phyloP scores from a whole-genome alignment of 2,888 invertebrate genomes.

The Aradus depressus region DNA sequence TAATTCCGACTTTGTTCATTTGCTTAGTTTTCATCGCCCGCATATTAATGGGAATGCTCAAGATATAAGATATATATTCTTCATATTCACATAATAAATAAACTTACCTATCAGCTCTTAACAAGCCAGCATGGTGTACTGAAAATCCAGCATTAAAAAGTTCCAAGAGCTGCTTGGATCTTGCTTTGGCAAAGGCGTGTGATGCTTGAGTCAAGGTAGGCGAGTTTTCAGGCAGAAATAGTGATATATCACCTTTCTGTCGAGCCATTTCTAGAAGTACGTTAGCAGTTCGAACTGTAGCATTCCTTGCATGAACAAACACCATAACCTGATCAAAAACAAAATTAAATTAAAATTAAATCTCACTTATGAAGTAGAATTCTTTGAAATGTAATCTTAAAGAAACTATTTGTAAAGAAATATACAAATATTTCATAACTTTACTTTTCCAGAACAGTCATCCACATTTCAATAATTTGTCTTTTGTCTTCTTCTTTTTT shows the following conservation, averaged over 20 bases:
- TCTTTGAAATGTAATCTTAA: slow-evolving; percentile 1
- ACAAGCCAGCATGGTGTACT: slow-evolving; percentile 94
- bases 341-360: too few species aligned
- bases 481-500: too few species aligned
- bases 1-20: too few species aligned
- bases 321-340: slow-evolving; percentile 61
- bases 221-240: slow-evolving; percentile 56
- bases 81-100: neutral
- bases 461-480: too few species aligned
- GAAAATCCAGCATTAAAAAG: slow-evolving; percentile 79
- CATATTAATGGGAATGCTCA: too few species aligned
- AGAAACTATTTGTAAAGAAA: neutral
- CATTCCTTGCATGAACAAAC: slow-evolving; percentile 95
- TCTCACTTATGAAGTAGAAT: neutral
- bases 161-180: slow-evolving; percentile 71
- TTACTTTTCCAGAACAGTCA: too few species aligned
- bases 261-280: slow-evolving; percentile 70
- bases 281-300: slow-evolving; percentile 81
- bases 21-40: too few species aligned
- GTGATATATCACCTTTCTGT: slow-evolving; percentile 55
- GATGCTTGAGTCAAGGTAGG: slow-evolving; percentile 54
- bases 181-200: slow-evolving; percentile 57
- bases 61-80: too few species aligned
- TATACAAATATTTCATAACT: neutral
- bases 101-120: slow-evolving; percentile 66